Evolutionary conservation across 2,113 vertebrate species (phyloP).

Genomic region (Tetrao urogallus): DNA sequence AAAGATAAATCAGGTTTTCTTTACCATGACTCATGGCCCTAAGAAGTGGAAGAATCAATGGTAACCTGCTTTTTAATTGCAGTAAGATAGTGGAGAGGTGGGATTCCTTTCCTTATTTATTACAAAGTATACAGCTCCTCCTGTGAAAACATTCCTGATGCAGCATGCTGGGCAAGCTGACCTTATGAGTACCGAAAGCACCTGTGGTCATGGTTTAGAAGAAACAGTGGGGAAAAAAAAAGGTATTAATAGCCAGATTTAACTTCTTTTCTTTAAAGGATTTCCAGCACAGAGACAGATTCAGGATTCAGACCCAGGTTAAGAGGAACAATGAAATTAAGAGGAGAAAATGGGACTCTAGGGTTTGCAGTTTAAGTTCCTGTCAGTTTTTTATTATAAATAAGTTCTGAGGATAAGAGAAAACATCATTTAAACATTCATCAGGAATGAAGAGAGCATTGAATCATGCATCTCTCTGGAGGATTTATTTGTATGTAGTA

Average conservation of each 20-base stretch:
- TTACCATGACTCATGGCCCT: background rate
- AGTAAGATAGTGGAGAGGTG: background rate
- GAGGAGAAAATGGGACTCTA: background rate
- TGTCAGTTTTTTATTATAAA: background rate
- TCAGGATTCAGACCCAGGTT: background rate
- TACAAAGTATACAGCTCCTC: background rate
- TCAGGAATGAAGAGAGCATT: background rate
- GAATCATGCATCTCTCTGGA: background rate
- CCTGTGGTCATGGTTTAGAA: background rate
- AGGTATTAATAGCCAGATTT: background rate
- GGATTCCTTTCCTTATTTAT: background rate
- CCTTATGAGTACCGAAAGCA: background rate
- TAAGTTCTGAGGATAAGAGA: background rate
- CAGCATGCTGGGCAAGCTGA: background rate
- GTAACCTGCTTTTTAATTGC: background rate
- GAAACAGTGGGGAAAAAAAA: background rate
- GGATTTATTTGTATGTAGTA: background rate
- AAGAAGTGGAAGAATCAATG: background rate
- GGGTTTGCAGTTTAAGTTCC: background rate
- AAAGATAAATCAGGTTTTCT: background rate
- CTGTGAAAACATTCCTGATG: rapidly evolving
- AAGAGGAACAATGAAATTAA: background rate
- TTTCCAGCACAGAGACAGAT: background rate
- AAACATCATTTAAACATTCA: background rate
- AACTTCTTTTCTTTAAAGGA: background rate